Percentiles rank a stretch among this genome's conserved stretches.
phyloP scores from a whole-genome alignment of 2,888 invertebrate species.

The Leucoptera coffeella region DNA sequence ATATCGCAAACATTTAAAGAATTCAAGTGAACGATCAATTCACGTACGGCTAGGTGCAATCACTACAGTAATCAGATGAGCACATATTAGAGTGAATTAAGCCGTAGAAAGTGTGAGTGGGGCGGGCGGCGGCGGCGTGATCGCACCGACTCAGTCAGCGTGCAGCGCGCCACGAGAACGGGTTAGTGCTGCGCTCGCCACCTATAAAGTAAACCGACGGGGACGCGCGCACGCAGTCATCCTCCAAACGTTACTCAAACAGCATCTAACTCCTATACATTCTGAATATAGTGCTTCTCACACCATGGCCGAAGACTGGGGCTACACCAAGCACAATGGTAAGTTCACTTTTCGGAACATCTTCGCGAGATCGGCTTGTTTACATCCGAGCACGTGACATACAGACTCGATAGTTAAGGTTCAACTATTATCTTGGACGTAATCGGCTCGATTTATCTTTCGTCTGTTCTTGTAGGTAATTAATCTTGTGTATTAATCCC shows the following conservation, averaged over 20 bases:
- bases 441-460: too few relatives aligned
- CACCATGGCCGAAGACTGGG: slow-evolving; percentile 50
- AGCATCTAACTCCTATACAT: slow-evolving; percentile 1
- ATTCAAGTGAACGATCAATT: too few relatives aligned
- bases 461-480: too few relatives aligned
- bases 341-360: slow-evolving; percentile 14
- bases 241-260: too few relatives aligned
- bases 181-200: slow-evolving; percentile 19
- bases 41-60: too few relatives aligned
- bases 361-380: slow-evolving; percentile 35
- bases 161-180: too few relatives aligned
- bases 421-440: too few relatives aligned
- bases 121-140: neutral
- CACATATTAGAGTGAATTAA: too few relatives aligned
- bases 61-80: too few relatives aligned
- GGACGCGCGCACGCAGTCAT: slow-evolving; percentile 17
- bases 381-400: slow-evolving; percentile 41
- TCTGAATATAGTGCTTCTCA: neutral
- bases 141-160: neutral
- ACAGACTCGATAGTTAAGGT: too few relatives aligned
- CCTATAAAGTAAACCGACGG: slow-evolving; percentile 37
- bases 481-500: too few relatives aligned
- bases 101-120: neutral
- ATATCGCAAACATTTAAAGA: too few relatives aligned
- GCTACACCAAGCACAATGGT: slow-evolving; percentile 57